phyloP scores from a whole-genome alignment of 2,113 vertebrate species.

The Pao palembangensis region DNA sequence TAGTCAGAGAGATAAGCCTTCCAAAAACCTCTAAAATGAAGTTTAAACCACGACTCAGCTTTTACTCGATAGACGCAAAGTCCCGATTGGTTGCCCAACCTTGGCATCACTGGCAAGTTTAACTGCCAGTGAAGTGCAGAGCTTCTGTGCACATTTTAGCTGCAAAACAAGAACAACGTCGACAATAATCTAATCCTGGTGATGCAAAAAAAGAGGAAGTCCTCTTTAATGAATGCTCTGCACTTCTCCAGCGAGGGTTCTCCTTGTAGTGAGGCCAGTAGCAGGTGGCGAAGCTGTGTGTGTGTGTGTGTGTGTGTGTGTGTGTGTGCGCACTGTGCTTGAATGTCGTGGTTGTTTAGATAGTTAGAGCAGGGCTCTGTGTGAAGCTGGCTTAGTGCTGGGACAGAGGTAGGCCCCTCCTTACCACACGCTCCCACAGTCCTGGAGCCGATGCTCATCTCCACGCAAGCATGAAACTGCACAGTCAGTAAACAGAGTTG shows the following conservation, averaged over 20 bases:
- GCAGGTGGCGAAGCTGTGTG: constrained; percentile 66
- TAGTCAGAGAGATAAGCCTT: constrained; percentile 44
- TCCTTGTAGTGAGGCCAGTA: constrained; percentile 47
- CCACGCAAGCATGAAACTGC: constrained; percentile 5
- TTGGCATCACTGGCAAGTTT: constrained; percentile 6
- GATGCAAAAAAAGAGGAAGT: neutral
- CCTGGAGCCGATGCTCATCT: neutral
- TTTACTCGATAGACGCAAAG: constrained; percentile 34
- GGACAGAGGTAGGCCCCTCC: constrained; percentile 8
- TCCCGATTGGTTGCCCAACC: constrained; percentile 14
- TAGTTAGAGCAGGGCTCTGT: constrained; percentile 65
- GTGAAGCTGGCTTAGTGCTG: constrained; percentile 52
- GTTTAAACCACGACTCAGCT: constrained; percentile 25
- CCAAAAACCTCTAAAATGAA: constrained; percentile 27
- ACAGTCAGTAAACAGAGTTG: too few species aligned
- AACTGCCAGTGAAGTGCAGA: neutral
- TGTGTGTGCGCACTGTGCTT: constrained; percentile 48
- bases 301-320: constrained; percentile 17
- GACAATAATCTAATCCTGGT: neutral
- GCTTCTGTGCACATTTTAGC: neutral
- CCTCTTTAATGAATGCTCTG: constrained; percentile 20
- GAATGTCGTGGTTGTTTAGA: constrained; percentile 70
- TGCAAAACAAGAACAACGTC: neutral
- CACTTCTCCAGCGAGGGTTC: constrained; percentile 41
- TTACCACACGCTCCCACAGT: too few species aligned